phyloP scores from a whole-genome alignment of 2,113 vertebrate species.

The Ibidorhyncha struthersii region DNA sequence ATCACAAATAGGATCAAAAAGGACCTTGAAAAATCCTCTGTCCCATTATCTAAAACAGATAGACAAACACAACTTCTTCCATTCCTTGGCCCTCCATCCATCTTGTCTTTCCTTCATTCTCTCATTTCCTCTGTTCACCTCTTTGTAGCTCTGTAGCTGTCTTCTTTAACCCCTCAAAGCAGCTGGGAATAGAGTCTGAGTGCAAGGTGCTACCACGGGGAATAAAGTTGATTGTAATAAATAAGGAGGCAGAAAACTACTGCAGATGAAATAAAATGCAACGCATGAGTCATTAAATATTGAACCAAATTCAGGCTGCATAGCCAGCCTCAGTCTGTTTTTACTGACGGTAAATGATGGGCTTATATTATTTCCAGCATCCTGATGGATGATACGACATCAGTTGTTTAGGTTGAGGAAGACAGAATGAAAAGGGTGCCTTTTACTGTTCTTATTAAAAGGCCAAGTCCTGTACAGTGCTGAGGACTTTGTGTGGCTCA shows the following conservation, averaged over 20 bases:
- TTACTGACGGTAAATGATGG: not conserved
- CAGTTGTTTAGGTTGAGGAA: conserved; percentile 1
- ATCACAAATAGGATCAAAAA: not conserved
- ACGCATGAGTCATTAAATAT: conserved; percentile 33
- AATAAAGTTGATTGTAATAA: conserved; percentile 52
- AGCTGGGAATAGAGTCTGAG: not conserved
- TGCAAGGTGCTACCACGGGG: not conserved
- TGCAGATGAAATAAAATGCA: conserved; percentile 17
- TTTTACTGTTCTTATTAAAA: not conserved
- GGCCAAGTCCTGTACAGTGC: not conserved
- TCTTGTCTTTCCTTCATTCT: not conserved
- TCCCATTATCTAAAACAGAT: not conserved
- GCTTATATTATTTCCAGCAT: conserved; percentile 42
- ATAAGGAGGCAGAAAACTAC: conserved; percentile 40
- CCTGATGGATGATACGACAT: conserved; percentile 5
- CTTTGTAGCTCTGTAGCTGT: not conserved
- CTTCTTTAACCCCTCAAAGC: not conserved
- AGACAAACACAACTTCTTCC: not conserved
- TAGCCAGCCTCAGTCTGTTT: not conserved
- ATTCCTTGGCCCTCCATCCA: not conserved
- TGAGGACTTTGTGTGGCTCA: not conserved
- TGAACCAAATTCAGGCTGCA: conserved; percentile 2
- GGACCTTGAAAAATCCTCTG: conserved; percentile 22
- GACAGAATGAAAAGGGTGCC: not conserved
- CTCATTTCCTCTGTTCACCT: not conserved